These are phyloP conservation scores for Rhabdornis inornatus DNA, from an alignment of 2,113 vertebrate species.

Conservation along the genomic window DNA sequence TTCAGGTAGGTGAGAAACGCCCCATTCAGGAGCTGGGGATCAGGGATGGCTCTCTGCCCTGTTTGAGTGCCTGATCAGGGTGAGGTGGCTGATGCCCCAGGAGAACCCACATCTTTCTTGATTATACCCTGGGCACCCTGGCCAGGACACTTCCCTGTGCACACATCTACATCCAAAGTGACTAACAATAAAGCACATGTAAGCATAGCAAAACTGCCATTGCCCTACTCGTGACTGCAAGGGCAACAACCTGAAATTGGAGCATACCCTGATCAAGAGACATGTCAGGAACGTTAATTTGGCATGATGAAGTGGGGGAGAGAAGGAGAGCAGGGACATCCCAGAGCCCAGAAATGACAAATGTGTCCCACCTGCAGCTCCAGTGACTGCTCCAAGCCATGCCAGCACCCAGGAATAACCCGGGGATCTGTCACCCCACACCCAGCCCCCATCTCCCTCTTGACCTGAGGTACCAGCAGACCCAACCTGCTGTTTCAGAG, in stretches of 20 bases:
- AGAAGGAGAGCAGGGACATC: background rate
- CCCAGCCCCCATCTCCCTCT: background rate
- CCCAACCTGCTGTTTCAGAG: background rate
- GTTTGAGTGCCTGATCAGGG: background rate
- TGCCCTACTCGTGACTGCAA: background rate
- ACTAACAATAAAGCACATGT: background rate
- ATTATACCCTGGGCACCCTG: background rate
- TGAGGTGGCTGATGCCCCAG: background rate
- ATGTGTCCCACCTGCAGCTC: background rate
- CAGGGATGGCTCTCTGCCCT: background rate
- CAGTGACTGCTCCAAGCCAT: background rate
- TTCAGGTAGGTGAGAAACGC: background rate
- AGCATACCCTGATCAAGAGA: accelerated
- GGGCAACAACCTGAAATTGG: background rate
- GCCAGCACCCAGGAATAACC: background rate
- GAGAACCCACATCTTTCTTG: background rate
- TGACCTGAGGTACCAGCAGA: background rate
- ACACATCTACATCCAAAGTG: background rate
- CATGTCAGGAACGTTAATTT: accelerated
- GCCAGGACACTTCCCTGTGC: background rate
- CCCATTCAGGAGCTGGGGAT: background rate
- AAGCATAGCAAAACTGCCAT: background rate
- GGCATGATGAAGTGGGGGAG: background rate
- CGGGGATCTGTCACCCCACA: background rate
- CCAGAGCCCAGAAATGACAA: background rate